These are phyloP conservation scores for Notothenia coriiceps DNA, from an alignment of 2,113 vertebrate species.

Conservation along the genomic window DNA sequence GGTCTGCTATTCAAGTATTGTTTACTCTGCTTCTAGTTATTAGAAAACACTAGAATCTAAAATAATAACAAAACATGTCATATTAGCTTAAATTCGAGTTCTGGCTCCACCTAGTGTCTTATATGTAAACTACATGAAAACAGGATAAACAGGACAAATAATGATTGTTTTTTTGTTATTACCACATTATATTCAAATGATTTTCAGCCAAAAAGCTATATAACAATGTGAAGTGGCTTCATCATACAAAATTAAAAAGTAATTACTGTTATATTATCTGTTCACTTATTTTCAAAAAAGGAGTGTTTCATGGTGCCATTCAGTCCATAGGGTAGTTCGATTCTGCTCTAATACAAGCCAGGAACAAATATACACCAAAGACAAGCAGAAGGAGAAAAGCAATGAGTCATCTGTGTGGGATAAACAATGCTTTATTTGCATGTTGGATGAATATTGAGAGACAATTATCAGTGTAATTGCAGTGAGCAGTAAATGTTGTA, in stretches of 20 bases:
- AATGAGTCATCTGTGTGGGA: conserved; percentile 2
- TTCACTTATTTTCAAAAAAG: neutral
- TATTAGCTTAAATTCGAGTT: neutral
- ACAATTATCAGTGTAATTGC: conserved; percentile 15
- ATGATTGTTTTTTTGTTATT: neutral
- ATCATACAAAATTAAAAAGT: neutral
- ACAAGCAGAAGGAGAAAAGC: neutral
- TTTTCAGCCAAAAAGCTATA: neutral
- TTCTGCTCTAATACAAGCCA: too few species aligned
- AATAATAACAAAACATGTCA: neutral
- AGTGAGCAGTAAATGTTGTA: conserved; percentile 1
- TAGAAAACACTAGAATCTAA: neutral
- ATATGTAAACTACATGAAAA: conserved; percentile 3
- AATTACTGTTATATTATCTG: neutral
- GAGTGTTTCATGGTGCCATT: too few species aligned
- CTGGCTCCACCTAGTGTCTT: conserved; percentile 36
- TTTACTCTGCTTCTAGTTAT: neutral
- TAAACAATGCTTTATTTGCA: conserved; percentile 64
- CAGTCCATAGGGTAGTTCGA: too few species aligned
- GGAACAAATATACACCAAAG: too few species aligned
- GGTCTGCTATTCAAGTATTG: neutral
- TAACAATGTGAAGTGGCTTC: neutral
- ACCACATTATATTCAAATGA: neutral
- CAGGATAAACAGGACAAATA: too few species aligned
- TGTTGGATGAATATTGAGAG: conserved; percentile 31